Evolutionary conservation across 2,888 invertebrate genomes (phyloP), one percentile per base, ranked within the genome.

Genomic region (Acleris literana): DNA sequence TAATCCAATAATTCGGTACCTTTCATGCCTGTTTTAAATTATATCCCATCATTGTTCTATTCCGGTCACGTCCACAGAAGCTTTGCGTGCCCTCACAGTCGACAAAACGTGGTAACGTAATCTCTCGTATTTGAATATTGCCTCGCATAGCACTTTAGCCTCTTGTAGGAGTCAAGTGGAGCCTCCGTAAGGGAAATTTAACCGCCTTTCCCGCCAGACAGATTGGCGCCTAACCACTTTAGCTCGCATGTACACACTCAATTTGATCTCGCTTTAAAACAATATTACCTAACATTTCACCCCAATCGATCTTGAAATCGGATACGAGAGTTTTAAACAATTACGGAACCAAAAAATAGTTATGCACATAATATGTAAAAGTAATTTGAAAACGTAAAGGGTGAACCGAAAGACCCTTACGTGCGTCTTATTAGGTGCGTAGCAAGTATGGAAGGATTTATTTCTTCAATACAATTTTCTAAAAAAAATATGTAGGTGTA

Each of bases 201-300:
- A 62, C 62, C 57, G 16, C 51, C 62, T 60, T 57, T 51, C 46
- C 20, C 25, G 59, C 52, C 63, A 75, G 75, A 76, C 75, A 66
- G 71, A 73, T 72, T 74, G 75, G 73, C 74, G 74, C 68, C 75
- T 55, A 60, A 53, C 61, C 64, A 65, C 66, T 66, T 66, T 62
- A 66, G 61, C 52, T 62, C 29, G 52, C 9, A 39, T 39, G 13
- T 62, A 46, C 56, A 55, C 44, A 48, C 56, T 61, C 65, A 44
- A 66, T 61, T 61, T 57, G 52, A 56, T 39, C 29, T 44, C 52
- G 66, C 53, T 66, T 66, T 62, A 62, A 65, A 66, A 61, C 61
- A 56, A 57, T 58, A 43, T 6, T 53, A 39, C 39, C 39, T 62
- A 62, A 57, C 39, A 13, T 66, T 62, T 53, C 48, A 66, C 57